These are phyloP conservation scores for Drosophila kanapiae DNA, from an alignment of 1,140 invertebrate species.

Conservation along the genomic window DNA sequence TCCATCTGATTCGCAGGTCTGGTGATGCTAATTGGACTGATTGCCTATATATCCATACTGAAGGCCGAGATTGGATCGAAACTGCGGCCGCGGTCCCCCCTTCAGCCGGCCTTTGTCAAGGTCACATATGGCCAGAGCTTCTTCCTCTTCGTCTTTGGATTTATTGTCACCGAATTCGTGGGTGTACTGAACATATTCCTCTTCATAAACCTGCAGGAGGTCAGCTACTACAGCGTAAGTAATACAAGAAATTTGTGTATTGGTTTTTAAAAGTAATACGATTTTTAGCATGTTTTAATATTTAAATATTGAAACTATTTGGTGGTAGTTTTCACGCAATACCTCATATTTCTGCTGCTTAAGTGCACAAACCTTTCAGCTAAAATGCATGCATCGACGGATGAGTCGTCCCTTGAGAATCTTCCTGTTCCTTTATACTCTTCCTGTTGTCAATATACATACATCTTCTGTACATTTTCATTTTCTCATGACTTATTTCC, in stretches of 20 bases:
- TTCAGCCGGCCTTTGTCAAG: slow-evolving; percentile 92
- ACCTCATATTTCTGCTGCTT: too few species aligned
- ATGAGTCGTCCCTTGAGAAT: background rate
- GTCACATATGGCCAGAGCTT: slow-evolving; percentile 96
- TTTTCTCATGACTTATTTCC: background rate
- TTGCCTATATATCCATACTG: slow-evolving; percentile 96
- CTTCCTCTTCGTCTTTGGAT: slow-evolving; percentile 93
- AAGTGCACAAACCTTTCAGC: slow-evolving; percentile 22
- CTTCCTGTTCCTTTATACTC: too few species aligned
- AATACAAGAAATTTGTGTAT: too few species aligned
- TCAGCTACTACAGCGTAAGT: slow-evolving; percentile 79
- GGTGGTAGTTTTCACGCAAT: too few species aligned
- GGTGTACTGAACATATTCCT: slow-evolving; percentile 94
- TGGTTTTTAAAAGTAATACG: too few species aligned
- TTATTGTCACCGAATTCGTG: slow-evolving; percentile 93
- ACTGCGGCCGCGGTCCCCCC: slow-evolving; percentile 90
- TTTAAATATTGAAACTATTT: too few species aligned
- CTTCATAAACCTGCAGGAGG: slow-evolving; percentile 91
- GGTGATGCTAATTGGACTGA: slow-evolving; percentile 94
- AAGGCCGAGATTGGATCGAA: slow-evolving; percentile 96
- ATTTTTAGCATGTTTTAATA: too few species aligned
- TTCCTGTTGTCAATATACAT: background rate
- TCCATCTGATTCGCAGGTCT: slow-evolving; percentile 88
- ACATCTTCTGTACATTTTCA: background rate
- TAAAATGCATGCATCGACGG: background rate